Evolutionary conservation across 2,113 vertebrate species (phyloP), one percentile per base, ranked within the genome.

Genomic region (Probosciger aterrimus): DNA sequence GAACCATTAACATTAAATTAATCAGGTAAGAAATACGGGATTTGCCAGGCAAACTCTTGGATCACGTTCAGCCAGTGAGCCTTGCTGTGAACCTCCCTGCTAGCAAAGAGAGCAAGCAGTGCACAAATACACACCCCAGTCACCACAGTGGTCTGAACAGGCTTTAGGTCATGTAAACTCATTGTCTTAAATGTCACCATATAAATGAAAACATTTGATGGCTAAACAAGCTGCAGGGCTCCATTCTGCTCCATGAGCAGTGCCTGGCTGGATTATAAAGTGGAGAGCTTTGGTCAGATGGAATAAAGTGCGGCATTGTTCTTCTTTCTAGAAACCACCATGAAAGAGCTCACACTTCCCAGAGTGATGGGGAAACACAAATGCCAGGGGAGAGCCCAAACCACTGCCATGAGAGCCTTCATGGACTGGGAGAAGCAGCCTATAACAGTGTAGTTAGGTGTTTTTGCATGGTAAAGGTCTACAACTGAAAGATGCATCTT

Each of bases 351-450:
- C 24, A 9, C 10, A 2, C 18, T 46, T 73, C 39, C 10, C 1
- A 3, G 37, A 11, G 17, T 4, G 35, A 31, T 31, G 11, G 11
- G 4, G 19, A 68, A 64, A 74, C 31, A 23, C 0, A 0, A 47
- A 55, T 16, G 37, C 53, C 43, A 46, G 47, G 8, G 27, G 13
- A 63, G 30, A 84, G 55, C 25, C 39, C 1, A 3, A 50, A 31
- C 9, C 22, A 20, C 55, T 73, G 60, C 73, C 46, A 7, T 0
- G 2, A 17, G 17, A 44, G 28, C 74, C 11, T 81, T 39, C 35
- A 30, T 1, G 0, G 31, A 37, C 17, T 68, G 53, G 33, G 60
- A 74, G 74, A 9, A 71, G 49, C 43, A 71, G 71, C 57, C 49
- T 39, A 17, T 7, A 44, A 64, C 31, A 77, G 39, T 18, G 12